These are phyloP conservation scores for Sterna hirundo DNA, from an alignment of 2,113 vertebrate species.

Conservation along the genomic window DNA sequence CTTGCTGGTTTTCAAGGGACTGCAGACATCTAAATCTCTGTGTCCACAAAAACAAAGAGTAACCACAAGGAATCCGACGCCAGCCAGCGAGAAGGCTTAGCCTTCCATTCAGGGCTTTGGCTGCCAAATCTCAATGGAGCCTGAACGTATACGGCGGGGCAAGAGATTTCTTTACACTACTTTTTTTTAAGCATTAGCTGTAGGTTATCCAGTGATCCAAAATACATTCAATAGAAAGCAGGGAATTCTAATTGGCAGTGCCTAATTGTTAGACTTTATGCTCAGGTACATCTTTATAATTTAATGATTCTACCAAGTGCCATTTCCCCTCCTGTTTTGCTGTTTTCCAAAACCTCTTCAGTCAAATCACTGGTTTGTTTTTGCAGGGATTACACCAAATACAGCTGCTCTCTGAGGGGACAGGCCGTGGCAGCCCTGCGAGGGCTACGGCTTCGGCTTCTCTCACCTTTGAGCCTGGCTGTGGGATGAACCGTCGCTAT, in stretches of 20 bases:
- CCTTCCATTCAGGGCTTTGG: background rate
- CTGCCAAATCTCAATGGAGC: background rate
- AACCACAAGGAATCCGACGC: slow-evolving; percentile 10
- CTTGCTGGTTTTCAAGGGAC: background rate
- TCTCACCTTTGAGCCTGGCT: background rate
- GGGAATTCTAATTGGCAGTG: background rate
- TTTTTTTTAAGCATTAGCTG: background rate
- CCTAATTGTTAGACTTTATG: background rate
- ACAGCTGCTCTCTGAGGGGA: background rate
- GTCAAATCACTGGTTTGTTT: background rate
- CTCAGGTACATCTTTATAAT: slow-evolving; percentile 5
- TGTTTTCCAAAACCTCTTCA: slow-evolving; percentile 30
- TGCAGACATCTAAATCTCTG: slow-evolving; percentile 38
- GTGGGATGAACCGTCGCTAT: background rate
- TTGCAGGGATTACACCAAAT: background rate
- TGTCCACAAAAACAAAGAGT: slow-evolving; percentile 16
- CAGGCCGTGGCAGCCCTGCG: fast-evolving
- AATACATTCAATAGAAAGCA: background rate
- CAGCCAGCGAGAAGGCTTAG: background rate
- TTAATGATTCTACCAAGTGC: background rate
- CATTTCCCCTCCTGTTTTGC: slow-evolving; percentile 5
- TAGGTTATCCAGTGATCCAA: background rate
- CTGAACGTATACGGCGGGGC: fast-evolving
- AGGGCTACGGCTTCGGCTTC: background rate
- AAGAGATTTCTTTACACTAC: background rate